Evolutionary conservation across 2,797 vertebrate genomes (phyloP).

Genomic region (Serranus cabrilla): DNA sequence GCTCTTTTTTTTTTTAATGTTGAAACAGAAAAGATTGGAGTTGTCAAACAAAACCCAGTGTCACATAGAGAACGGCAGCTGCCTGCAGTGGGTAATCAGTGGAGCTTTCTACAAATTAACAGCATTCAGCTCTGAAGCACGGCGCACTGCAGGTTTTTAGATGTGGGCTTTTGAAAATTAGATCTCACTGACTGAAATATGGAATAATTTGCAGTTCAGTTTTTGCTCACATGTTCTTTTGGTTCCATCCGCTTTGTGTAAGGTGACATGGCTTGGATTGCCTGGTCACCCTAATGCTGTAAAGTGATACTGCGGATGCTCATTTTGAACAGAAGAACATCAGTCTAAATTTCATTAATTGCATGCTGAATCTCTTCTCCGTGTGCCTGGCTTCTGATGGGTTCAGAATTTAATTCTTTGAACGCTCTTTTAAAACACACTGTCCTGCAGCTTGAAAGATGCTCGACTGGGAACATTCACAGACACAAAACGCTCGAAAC

Average conservation of each 20-base stretch:
- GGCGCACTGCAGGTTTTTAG: conserved; percentile 73
- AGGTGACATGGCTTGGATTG: conserved; percentile 35
- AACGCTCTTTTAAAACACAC: conserved; percentile 46
- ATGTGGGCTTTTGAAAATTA: conserved; percentile 70
- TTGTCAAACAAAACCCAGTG: conserved; percentile 79
- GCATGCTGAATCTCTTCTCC: conserved; percentile 23
- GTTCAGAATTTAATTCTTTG: conserved; percentile 33
- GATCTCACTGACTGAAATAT: conserved; percentile 62
- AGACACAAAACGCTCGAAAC: conserved; percentile 2
- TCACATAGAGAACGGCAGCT: conserved; percentile 81
- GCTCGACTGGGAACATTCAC: conserved; percentile 1
- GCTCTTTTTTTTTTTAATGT: conserved; percentile 43
- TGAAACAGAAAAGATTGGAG: conserved; percentile 82
- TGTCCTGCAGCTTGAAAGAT: conserved; percentile 33
- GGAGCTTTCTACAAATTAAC: conserved; percentile 82
- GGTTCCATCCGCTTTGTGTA: conserved; percentile 36
- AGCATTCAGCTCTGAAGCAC: conserved; percentile 81
- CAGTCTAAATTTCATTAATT: conserved; percentile 39
- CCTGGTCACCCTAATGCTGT: conserved; percentile 30
- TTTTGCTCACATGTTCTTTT: conserved; percentile 42
- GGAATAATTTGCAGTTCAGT: conserved; percentile 60
- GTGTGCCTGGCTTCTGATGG: conserved; percentile 26
- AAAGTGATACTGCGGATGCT: conserved; percentile 36
- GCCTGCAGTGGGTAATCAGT: conserved; percentile 84
- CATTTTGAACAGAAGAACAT: conserved; percentile 29